Evolutionary conservation across 2,113 vertebrate genomes (phyloP).

Genomic region (Labeo catla): DNA sequence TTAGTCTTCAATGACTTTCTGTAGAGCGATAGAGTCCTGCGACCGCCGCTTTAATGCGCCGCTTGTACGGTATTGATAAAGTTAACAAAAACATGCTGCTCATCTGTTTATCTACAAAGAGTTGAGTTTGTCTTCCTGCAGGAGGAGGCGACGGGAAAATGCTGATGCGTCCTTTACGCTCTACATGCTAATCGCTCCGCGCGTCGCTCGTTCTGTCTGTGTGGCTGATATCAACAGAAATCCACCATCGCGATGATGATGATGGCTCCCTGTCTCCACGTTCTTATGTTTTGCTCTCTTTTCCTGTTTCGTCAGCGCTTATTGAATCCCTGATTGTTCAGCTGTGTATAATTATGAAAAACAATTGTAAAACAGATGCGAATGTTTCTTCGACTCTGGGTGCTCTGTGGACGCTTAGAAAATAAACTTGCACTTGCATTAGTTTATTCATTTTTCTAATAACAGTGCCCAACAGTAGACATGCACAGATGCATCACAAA

Average conservation of each 20-base stretch:
- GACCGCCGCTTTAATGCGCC: background rate
- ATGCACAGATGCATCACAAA: background rate
- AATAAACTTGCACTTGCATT: background rate
- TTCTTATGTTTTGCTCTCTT: conserved; percentile 46
- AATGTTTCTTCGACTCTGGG: background rate
- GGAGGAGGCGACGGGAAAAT: conserved; percentile 33
- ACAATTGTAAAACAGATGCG: conserved; percentile 85
- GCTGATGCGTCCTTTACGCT: conserved; percentile 49
- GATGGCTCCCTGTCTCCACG: conserved; percentile 59
- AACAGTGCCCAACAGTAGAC: too few relatives aligned
- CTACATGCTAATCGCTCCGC: conserved; percentile 39
- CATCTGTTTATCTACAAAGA: conserved; percentile 54
- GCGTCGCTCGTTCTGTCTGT: conserved; percentile 26
- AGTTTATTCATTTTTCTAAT: background rate
- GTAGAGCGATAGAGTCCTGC: background rate
- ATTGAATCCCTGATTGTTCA: conserved; percentile 80
- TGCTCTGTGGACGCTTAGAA: background rate
- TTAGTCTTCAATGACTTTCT: conserved; percentile 11
- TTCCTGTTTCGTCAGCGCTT: conserved; percentile 85
- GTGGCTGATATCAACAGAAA: conserved; percentile 83
- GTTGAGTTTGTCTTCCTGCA: conserved; percentile 50
- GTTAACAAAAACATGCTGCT: conserved; percentile 2
- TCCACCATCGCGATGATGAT: conserved; percentile 68
- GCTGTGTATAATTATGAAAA: conserved; percentile 85
- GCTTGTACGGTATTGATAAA: conserved; percentile 32